Evolutionary conservation across 1,140 invertebrate species (phyloP).

Genomic region (Zaprionus davidi): DNA sequence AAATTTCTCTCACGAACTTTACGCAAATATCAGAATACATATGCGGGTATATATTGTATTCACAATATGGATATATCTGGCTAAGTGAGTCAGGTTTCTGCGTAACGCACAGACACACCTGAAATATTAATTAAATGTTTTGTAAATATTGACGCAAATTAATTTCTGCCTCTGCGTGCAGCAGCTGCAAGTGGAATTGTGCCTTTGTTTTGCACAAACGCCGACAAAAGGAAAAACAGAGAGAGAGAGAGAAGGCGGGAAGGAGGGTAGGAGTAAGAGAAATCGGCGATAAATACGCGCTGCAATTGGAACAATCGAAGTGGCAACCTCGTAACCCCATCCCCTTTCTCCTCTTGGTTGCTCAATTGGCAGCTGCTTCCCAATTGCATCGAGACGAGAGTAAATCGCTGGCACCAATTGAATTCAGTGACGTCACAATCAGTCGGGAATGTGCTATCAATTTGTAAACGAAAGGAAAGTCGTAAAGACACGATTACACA

Average conservation of each 20-base stretch:
- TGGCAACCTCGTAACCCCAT: not conserved
- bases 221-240: conserved; percentile 13
- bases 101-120: conserved; percentile 52
- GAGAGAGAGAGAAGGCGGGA: not conserved
- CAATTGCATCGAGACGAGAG: conserved; percentile 34
- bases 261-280: not conserved
- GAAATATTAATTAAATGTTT: conserved; percentile 64
- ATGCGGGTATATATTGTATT: not conserved
- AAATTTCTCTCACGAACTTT: conserved; percentile 34
- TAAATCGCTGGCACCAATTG: conserved; percentile 60
- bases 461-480: conserved; percentile 18
- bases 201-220: conserved; percentile 45
- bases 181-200: conserved; percentile 37
- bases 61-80: conserved; percentile 7
- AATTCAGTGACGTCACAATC: conserved; percentile 44
- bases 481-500: conserved; percentile 32
- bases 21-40: conserved; percentile 1
- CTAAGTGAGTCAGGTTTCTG: conserved; percentile 48
- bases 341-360: not conserved
- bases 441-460: conserved; percentile 7
- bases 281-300: not conserved
- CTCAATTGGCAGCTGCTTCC: conserved; percentile 32
- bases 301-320: conserved; percentile 22
- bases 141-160: conserved; percentile 76
- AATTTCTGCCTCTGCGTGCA: conserved; percentile 49